These are phyloP conservation scores for Oreochromis spilurus DNA, from an alignment of 2,113 vertebrate species.

Conservation along the genomic window DNA sequence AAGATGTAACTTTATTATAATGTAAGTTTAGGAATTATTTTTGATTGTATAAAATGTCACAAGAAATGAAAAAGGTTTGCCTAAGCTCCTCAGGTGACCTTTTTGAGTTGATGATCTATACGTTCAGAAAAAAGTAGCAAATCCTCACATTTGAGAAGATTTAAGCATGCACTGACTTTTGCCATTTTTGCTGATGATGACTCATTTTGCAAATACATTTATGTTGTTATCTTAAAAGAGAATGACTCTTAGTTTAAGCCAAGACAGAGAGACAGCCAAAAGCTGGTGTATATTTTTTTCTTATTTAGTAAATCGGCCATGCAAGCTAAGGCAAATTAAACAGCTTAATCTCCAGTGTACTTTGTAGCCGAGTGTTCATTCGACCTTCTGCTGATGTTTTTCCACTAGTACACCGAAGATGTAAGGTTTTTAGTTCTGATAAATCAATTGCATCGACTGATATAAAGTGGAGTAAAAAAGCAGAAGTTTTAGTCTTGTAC, in stretches of 20 bases:
- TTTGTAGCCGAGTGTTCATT: neutral
- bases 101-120: neutral
- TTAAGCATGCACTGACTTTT: neutral
- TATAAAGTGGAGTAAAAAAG: neutral
- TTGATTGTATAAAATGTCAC: neutral
- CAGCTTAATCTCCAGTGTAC: neutral
- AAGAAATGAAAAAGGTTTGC: neutral
- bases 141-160: neutral
- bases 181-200: neutral
- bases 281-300: neutral
- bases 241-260: neutral
- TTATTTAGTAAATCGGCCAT: neutral
- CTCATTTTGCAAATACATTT: neutral
- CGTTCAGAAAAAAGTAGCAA: neutral
- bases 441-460: neutral
- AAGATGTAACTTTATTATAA: neutral
- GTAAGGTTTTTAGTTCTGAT: neutral
- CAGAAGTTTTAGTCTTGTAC: neutral
- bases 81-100: neutral
- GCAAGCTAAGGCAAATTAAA: neutral
- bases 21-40: neutral
- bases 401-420: neutral
- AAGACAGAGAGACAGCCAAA: neutral
- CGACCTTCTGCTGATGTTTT: neutral
- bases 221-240: neutral